Base-by-base conservation (phyloP, 1,140 invertebrate genomes). In the Leucophenga varia region DNA sequence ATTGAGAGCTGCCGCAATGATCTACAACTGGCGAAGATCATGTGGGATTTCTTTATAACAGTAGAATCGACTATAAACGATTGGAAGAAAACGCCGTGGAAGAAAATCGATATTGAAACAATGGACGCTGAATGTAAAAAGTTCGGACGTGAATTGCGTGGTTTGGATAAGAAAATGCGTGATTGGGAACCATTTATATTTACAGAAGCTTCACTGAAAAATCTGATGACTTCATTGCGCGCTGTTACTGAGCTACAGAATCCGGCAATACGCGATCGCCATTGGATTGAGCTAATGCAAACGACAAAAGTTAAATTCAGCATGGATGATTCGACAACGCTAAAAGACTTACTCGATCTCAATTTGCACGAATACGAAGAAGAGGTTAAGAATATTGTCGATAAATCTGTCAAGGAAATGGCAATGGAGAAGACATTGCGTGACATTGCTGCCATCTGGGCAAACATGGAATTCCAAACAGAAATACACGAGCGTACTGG, bases 61-160 rank as follows among this genome's bases (percentile, higher is more conserved):
- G 87, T 96, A 3, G 80, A 81, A 59, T 87, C 86, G 1, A 89
- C 84, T 48, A 86, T 97, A 41, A 83, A 91, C 42, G 87, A 92
- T 71, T 97, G 94, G 93, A 93, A 95, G 71, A 89, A 84, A 19
- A 96, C 93, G 0, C 82, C 85, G 0, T 97, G 94, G 94, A 89
- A 89, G 64, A 89, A 91, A 61, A 91, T 97, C 43, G 91, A 97
- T 63, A 89, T 94, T 1, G 95, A 98, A 65, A 83, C 83, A 35
- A 94, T 97, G 89, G 94, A 97, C 70, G 86, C 92, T 64, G 92
- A 96, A 64, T 93, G 92, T 72, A 97, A 96, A 72, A 88, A 89
- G 56, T 90, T 95, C 69, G 85, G 87, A 1, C 92, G 92, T 59
- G 90, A 94, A 64, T 68, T 93, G 17, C 81, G 87, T 75, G 83